Base-by-base conservation (phyloP, 2,797 vertebrate species). In the Brachymystax lenok region DNA sequence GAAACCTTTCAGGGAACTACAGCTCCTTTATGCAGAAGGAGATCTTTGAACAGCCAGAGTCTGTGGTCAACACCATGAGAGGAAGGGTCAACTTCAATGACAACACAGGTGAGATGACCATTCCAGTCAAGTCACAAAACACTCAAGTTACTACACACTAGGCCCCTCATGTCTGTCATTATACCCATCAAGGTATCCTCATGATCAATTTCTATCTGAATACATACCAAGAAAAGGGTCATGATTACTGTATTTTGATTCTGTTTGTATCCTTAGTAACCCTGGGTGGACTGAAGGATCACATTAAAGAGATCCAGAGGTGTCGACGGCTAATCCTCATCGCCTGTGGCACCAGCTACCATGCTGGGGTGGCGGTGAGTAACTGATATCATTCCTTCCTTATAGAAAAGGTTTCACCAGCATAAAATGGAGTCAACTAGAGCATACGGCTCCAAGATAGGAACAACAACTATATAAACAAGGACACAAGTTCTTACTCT, bases 21-120 rank as follows among this genome's bases (percentile, higher is more conserved):
- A 98, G 97, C 85, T 97, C 97, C 0, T 99, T 98, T 90, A 99
- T 99, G 98, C 98, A 99, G 92, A 99, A 99, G 85, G 98, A 99
- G 81, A 99, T 99, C 86, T 99, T 99, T 85, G 98, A 99, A 82
- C 98, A 99, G 89, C 98, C 98, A 0, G 98, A 99, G 85, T 99
- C 98, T 21, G 98, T 99, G 1, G 96, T 99, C 80, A 99, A 99
- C 83, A 99, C 98, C 5, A 99, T 99, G 98, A 96, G 98, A 93
- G 98, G 98, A 85, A 95, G 98, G 90, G 92, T 99, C 86, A 99
- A 99, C 93, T 99, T 99, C n/a, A 95, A 99, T 50, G 94, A 99
- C 86, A 96, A 97, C 86, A 98, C 97, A 83, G 98, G 98, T 99
- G 90, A 88, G 89, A 56, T 4, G 33, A 59, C 40, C 8, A 2